Base-by-base conservation (phyloP, 2,888 invertebrate genomes). In the Noctua janthe region DNA sequence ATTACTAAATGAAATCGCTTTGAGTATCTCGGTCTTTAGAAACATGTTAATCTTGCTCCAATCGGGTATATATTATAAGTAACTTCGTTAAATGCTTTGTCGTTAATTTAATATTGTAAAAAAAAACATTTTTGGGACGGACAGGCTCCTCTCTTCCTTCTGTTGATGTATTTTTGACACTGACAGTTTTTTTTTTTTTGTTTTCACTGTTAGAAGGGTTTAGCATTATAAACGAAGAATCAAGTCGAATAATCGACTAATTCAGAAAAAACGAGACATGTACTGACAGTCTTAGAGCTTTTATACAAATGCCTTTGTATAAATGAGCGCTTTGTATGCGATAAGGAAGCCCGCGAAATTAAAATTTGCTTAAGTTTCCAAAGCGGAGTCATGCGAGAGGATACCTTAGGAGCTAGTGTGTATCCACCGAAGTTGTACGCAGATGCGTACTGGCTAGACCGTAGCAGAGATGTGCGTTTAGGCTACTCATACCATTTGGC, bases 1-100 rank as follows among this genome's bases (percentile, higher is more conserved):
- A 86, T 94, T 95, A 86, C 90, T 94, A 89, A 96, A 95, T 91
- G 95, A 91, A 88, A 97, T 95, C 4, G 96, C 95, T 89, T 95
- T 95, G 1, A 96, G 91, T 84, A 96, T 91, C 72, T 94, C 90
- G 23, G 93, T 92, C 90, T 96, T 96, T 71, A 96, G 85, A 91
- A 96, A 97, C 96, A 96, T 96, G 39, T 81, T 86, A 51, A 66
- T 73, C 39, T 64, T 73, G 54, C 64, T 76, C 39, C 35, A 78
- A 70, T 49, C 29, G 0, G 49, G 5, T 75, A 29, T 62, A 35
- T 66, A 49, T 6, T 43, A 29, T 62, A 74, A 11, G 39, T 54
- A 47, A 67, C n/a, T 74, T 77, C 17, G 13, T 71, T 71, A 39
- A 29, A 29, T 80, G 77, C 62, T 71, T 75, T 59, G 43, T 72